Base-by-base conservation (phyloP, 37 sponge, comb jelly and placozoan genomes). In the Aplysina aerophoba region DNA sequence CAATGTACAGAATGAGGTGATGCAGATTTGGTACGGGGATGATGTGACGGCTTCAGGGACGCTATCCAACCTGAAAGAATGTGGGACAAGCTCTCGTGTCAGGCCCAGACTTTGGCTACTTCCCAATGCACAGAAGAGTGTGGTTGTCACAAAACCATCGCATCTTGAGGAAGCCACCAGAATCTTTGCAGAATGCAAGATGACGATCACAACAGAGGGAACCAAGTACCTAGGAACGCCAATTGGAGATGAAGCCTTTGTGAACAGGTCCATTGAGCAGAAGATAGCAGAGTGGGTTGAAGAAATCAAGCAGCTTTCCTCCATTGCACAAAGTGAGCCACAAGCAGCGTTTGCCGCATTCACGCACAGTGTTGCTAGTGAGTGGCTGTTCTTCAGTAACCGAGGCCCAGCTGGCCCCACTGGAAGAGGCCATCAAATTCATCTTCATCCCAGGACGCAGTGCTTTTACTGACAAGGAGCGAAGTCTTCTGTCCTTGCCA, bases 401-500 rank as follows among this genome's bases (percentile, higher is more conserved):
- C n/a, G n/a, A n/a, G n/a, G n/a, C n/a, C n/a, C n/a, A n/a, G n/a
- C n/a, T n/a, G n/a, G n/a, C n/a, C n/a, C n/a, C n/a, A n/a, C n/a
- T n/a, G n/a, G n/a, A n/a, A n/a, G n/a, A n/a, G n/a, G n/a, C n/a
- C n/a, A n/a, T n/a, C n/a, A n/a, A n/a, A n/a, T n/a, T n/a, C n/a
- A n/a, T n/a, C n/a, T n/a, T n/a, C n/a, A n/a, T n/a, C n/a, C n/a
- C n/a, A n/a, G n/a, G n/a, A n/a, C n/a, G n/a, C n/a, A n/a, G n/a
- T n/a, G n/a, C n/a, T n/a, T n/a, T n/a, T n/a, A n/a, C n/a, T n/a
- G n/a, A n/a, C n/a, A 57, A 15, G 39, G 74, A 73, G 39, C 15
- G 69, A 67, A 67, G 27, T 67, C 69, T 67, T n/a, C 25, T 67
- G 19, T 67, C 69, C 19, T 22, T 67, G 25, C 69, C 69, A 15